Evolutionary conservation across 2,888 invertebrate species (phyloP).

Genomic region (Apoderus coryli): DNA sequence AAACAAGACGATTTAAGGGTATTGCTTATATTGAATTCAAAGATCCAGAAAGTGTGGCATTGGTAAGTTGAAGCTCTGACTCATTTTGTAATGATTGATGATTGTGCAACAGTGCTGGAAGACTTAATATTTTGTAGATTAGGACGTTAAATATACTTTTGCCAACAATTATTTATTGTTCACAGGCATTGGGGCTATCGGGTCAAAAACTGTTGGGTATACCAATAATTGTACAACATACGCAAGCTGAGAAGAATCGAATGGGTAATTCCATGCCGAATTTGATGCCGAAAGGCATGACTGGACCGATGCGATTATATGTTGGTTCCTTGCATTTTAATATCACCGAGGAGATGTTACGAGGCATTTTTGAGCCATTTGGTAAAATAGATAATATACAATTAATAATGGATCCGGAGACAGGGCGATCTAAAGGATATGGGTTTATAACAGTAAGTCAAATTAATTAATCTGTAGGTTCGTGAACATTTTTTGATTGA

Average conservation of each 20-base stretch:
- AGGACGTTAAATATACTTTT: no score
- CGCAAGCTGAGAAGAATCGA: conserved; percentile 91
- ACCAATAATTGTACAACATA: conserved; percentile 96
- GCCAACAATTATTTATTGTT: no score
- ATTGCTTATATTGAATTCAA: conserved; percentile 99
- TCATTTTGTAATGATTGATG: neutral
- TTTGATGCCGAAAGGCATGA: conserved; percentile 72
- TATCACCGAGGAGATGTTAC: conserved; percentile 97
- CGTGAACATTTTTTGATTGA: no score
- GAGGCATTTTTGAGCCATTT: conserved; percentile 97
- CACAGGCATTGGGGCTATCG: conserved; percentile 82
- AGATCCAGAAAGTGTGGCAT: conserved; percentile 91
- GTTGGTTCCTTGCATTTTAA: conserved; percentile 97
- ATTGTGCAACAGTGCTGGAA: no score
- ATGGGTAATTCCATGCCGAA: conserved; percentile 76
- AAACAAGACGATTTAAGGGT: conserved; percentile 96
- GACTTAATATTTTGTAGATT: no score
- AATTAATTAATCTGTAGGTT: no score
- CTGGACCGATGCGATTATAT: conserved; percentile 92
- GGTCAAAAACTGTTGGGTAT: conserved; percentile 91
- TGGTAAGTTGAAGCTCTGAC: conserved; percentile 44
- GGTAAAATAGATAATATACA: conserved; percentile 94
- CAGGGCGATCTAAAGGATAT: conserved; percentile 90
- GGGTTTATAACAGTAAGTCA: conserved; percentile 86
- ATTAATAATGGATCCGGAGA: conserved; percentile 89